These are phyloP conservation scores for Rhagium mordax DNA, from an alignment of 2,888 invertebrate species.

Conservation along the genomic window DNA sequence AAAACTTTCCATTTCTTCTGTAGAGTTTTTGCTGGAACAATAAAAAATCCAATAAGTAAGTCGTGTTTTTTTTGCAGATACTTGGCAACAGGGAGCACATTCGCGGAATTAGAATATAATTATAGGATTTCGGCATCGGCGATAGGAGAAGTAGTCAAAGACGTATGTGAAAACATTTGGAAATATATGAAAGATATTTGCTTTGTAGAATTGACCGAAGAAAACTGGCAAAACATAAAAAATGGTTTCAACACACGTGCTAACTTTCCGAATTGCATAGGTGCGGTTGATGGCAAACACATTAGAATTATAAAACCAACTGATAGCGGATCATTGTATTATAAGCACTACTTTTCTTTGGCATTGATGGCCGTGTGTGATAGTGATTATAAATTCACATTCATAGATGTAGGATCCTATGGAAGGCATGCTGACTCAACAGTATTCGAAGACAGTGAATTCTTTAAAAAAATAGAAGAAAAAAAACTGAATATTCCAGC, in stretches of 20 bases:
- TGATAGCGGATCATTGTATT: slow-evolving; percentile 45
- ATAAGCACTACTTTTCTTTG: slow-evolving; percentile 51
- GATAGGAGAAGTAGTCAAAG: slow-evolving; percentile 33
- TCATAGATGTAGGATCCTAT: slow-evolving; percentile 55
- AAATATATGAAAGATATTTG: slow-evolving; percentile 29
- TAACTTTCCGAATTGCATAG: slow-evolving; percentile 57
- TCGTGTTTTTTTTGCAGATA: slow-evolving; percentile 33
- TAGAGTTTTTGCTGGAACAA: no score
- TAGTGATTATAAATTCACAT: slow-evolving; percentile 56
- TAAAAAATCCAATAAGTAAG: no score
- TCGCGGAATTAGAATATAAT: slow-evolving; percentile 32
- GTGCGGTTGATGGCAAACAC: slow-evolving; percentile 57
- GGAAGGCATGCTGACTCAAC: no score
- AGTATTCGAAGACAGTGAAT: slow-evolving; percentile 55
- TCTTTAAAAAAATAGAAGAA: slow-evolving; percentile 53
- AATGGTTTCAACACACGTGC: slow-evolving; percentile 52
- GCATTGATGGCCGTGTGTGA: slow-evolving; percentile 58
- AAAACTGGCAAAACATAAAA: slow-evolving; percentile 46
- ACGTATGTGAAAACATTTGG: slow-evolving; percentile 45
- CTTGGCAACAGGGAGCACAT: slow-evolving; percentile 36
- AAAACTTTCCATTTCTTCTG: no score
- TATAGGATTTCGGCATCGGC: slow-evolving; percentile 38
- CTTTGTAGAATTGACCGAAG: slow-evolving; percentile 33
- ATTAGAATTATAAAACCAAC: slow-evolving; percentile 52
- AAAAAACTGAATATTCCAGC: slow-evolving; percentile 53